Evolutionary conservation across 2,797 vertebrate genomes (phyloP), one percentile per base, ranked within the genome.

Genomic region (Lindbergichthys nudifrons): DNA sequence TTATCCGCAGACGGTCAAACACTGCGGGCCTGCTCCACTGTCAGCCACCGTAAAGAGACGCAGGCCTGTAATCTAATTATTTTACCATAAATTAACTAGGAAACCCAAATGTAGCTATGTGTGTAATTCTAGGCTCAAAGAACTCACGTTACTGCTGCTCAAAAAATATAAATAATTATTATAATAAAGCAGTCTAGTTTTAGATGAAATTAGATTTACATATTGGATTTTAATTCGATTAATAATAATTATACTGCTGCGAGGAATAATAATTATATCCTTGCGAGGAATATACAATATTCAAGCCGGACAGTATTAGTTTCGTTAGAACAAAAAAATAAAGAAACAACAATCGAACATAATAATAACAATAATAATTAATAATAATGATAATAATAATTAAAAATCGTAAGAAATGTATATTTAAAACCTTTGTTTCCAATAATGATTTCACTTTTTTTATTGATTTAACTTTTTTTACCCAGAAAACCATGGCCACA

Each of bases 1-100:
- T 86, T 87, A 88, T 89, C 92, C 92, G 84, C 77, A 65, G 70
- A 65, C 83, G 53, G 83, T 60, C 84, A 82, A 67, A 78, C 79
- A 63, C 51, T 2, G 76, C 5, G 70, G 68, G 70, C 75, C 71
- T 21, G 73, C 46, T 3, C 13, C 45, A 4, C 16, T 21, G 80
- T 52, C 61, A 58, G 74, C 72, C 72, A 3, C 52, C 42, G 48
- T 2, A 53, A 43, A 64, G 61, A 85, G 26, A 74, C 69, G 59
- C 81, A 75, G 79, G 75, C 76, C 80, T 12, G 6, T 79, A 75
- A 82, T 82, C 78, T 46, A 73, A 85, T 84, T 73, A 84, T 43
- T 59, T 36, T 65, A 70, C 60, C 67, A 42, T 10, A 14, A 23
- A 14, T 46, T 10, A 4, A 47, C 48, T 60, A 56, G 10, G 42